Conservation (phyloP, 2,113 vertebrate genomes). For the Canis aureus region DNA sequence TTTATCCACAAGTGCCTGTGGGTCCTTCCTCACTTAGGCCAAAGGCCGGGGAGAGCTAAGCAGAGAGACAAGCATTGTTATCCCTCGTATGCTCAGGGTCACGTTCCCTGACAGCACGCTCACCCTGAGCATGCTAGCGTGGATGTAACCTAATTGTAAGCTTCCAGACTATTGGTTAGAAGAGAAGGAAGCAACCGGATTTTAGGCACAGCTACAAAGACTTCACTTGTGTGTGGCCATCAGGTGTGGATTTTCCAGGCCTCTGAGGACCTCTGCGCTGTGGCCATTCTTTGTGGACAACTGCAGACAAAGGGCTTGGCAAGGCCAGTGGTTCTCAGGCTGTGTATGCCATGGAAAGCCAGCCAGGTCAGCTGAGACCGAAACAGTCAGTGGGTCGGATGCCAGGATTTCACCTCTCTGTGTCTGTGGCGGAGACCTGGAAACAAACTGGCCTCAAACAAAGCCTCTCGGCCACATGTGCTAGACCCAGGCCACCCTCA, state of each 20-base stretch:
- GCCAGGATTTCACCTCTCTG: neutral
- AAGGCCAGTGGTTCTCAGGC: neutral
- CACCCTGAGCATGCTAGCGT: fast-evolving
- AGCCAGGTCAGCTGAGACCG: slow-evolving; percentile 31
- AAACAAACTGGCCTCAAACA: neutral
- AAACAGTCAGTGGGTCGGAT: neutral
- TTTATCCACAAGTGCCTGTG: neutral
- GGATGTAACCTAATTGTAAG: neutral
- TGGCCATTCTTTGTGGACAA: neutral
- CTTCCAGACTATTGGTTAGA: neutral
- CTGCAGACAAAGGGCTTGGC: slow-evolving; percentile 13
- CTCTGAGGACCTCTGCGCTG: neutral
- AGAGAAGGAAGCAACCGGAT: neutral
- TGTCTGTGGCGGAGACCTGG: neutral
- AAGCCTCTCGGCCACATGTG: fast-evolving
- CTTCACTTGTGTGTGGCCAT: fast-evolving
- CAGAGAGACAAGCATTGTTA: neutral
- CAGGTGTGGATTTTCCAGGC: neutral
- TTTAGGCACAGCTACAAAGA: neutral
- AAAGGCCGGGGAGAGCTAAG: neutral
- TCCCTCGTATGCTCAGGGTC: neutral
- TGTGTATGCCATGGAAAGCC: neutral
- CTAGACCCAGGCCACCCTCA: neutral
- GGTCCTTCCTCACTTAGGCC: neutral
- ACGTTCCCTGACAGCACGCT: neutral